Percentiles rank a stretch among this genome's conserved stretches.
These are phyloP conservation scores for Alouatta palliata DNA, from an alignment of 2,113 vertebrate species.

Conservation along the genomic window DNA sequence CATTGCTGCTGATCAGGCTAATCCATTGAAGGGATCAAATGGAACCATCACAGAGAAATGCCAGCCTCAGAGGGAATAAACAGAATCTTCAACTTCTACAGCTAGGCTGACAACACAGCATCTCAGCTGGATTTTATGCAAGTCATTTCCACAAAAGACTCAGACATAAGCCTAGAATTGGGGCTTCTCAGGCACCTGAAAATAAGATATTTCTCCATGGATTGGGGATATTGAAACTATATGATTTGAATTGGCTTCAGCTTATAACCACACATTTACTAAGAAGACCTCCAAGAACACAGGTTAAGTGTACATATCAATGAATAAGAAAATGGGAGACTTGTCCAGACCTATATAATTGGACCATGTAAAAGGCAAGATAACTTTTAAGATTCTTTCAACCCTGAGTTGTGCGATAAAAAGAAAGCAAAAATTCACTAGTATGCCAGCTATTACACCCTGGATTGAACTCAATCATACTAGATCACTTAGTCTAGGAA, in stretches of 20 bases:
- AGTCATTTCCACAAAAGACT: neutral
- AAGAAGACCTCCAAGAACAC: neutral
- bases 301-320: neutral
- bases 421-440: neutral
- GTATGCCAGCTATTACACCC: too few relatives aligned
- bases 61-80: constrained; percentile 17
- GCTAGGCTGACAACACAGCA: neutral
- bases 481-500: neutral
- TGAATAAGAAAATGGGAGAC: neutral
- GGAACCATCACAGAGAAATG: constrained; percentile 24
- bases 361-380: neutral
- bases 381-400: neutral
- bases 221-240: neutral
- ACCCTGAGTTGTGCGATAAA: neutral
- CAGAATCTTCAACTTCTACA: neutral
- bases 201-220: neutral
- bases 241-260: neutral
- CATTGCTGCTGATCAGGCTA: neutral
- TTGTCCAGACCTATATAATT: neutral
- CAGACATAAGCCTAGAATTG: neutral
- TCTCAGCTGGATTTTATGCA: neutral
- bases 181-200: neutral
- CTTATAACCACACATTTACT: neutral
- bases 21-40: neutral
- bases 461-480: neutral